Conservation (phyloP, 2,113 vertebrate species). For the rabbit (Oryctolagus cuniculus) region DNA sequence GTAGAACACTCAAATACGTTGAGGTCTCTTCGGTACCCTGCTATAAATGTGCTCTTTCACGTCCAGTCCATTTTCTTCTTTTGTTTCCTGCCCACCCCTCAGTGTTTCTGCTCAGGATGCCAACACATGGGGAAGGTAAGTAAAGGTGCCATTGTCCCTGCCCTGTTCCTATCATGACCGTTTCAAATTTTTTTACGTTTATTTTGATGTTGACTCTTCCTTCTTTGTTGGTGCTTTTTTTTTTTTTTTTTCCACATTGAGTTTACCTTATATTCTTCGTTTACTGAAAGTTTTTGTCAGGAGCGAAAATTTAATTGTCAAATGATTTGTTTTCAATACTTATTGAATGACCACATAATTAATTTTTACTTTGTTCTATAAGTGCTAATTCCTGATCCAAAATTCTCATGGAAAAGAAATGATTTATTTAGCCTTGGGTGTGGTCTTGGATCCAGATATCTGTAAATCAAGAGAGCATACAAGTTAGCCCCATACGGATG, state of each 20-base stretch:
- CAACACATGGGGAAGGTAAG: neutral
- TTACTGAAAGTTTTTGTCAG: neutral
- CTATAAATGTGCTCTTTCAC: neutral
- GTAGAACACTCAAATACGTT: neutral
- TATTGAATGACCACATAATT: neutral
- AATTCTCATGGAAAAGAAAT: neutral
- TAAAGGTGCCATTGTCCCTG: neutral
- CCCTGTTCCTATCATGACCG: neutral
- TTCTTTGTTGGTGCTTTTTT: neutral
- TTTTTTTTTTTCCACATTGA: neutral
- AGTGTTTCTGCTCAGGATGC: neutral
- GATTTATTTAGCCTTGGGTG: neutral
- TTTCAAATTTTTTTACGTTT: neutral
- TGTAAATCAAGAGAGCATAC: neutral
- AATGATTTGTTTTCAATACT: neutral
- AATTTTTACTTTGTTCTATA: neutral
- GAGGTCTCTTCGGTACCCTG: neutral
- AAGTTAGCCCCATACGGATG: neutral
- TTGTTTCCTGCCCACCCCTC: fast-evolving
- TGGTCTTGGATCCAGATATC: neutral
- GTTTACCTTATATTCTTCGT: neutral
- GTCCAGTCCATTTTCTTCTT: neutral
- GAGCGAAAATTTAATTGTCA: neutral
- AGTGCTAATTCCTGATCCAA: neutral
- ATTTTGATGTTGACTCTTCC: neutral